Evolutionary conservation across 2,113 vertebrate species (phyloP), one percentile per base, ranked within the genome.

Genomic region (Embiotoca jacksoni): DNA sequence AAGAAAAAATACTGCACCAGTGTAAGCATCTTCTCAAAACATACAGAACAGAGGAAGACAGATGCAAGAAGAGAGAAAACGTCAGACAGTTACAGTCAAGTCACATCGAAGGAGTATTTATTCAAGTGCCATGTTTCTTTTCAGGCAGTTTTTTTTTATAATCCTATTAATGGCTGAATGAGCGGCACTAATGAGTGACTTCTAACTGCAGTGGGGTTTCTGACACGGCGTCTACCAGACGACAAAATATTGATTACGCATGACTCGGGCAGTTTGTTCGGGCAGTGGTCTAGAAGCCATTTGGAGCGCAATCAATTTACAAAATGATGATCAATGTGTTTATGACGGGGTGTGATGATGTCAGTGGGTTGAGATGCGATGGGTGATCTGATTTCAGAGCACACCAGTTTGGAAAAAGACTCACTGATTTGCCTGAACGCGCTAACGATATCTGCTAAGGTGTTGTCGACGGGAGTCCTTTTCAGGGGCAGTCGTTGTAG

Each of bases 31-130:
- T 92, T 89, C 72, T 79, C 67, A 87, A 88, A 84, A 85, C 72
- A 90, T 86, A 91, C 72, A 85, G 82, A 95, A 94, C 83, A 87
- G 72, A 88, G 93, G 94, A 83, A 90, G 92, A 95, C 89, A 76
- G 75, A 94, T 88, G 90, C 90, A 90, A 75, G 47, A 60, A 93
- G 80, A 94, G 81, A 92, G 93, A 94, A 23, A 93, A 94, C 87
- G 88, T 85, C 89, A 93, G 91, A 96, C 94, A 56, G 71, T 82
- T 94, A 96, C 91, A 78, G 90, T 95, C 92, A 95, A 90, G 90
- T 93, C 93, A 96, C 96, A 95, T 93, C 90, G 92, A 85, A 92
- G 89, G 63, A 91, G 90, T 81, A 73, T 90, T 82, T 72, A 23
- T 78, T 81, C 61, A 72, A 72, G 73, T 82, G 84, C 70, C 57